Percentiles rank a stretch among this genome's conserved stretches.
Conservation (phyloP, 2,888 invertebrate genomes). For the Nymphalis polychloros region DNA sequence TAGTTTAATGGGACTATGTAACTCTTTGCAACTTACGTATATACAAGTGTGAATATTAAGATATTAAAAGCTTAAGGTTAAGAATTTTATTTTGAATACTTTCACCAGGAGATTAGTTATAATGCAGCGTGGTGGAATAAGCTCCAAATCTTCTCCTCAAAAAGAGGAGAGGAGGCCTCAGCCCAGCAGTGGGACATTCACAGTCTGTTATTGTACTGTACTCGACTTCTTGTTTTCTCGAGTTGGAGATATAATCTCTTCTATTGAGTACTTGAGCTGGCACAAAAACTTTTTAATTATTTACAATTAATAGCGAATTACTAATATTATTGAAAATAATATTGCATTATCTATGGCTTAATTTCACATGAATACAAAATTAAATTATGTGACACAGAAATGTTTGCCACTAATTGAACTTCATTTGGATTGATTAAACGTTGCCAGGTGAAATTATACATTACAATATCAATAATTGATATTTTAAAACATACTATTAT, state of each 20-base stretch:
- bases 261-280: no score
- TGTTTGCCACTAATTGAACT: background rate
- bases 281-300: background rate
- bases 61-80: no score
- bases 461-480: background rate
- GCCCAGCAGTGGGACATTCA: no score
- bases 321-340: no score
- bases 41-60: background rate
- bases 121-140: no score
- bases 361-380: background rate
- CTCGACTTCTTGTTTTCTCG: no score
- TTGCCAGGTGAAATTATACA: background rate
- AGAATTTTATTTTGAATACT: background rate
- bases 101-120: no score
- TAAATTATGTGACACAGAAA: background rate
- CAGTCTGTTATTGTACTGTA: no score
- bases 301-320: background rate
- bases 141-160: no score
- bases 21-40: background rate
- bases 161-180: no score
- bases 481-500: background rate
- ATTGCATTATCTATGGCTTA: background rate
- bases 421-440: background rate
- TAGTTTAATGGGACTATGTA: background rate
- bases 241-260: no score